A percentile compares a stretch with the other conserved stretches of the same genome.
Conservation (phyloP, 2,113 vertebrate genomes). For the Salvelinus sp. region DNA sequence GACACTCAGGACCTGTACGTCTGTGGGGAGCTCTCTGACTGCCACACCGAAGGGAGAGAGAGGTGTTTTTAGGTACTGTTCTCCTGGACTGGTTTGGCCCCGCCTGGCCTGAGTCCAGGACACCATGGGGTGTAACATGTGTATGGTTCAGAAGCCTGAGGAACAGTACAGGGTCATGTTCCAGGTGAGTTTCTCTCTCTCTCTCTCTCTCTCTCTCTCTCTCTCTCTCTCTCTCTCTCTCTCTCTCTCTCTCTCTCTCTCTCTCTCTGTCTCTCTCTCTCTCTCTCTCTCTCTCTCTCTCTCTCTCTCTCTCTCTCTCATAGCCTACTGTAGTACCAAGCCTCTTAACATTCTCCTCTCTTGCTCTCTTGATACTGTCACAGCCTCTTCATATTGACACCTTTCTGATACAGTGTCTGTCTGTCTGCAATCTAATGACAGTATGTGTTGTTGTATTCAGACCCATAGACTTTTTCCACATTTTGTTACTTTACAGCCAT, state of each 20-base stretch:
- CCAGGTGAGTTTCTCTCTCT: conserved; percentile 77
- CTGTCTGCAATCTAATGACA: background rate
- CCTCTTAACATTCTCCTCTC: conserved; percentile 1
- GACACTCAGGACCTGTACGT: conserved; percentile 22
- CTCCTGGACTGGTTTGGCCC: conserved; percentile 18
- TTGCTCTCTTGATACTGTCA: conserved; percentile 3
- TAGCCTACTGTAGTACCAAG: too few species aligned
- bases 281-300: background rate
- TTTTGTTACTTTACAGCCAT: too few species aligned
- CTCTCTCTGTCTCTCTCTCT: too few species aligned
- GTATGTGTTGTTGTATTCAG: too few species aligned
- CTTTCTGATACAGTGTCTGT: too few species aligned
- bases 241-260: too few species aligned
- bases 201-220: too few species aligned
- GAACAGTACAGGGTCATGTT: conserved; percentile 92
- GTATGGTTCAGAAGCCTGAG: conserved; percentile 88
- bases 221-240: too few species aligned
- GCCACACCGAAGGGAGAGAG: conserved; percentile 58
- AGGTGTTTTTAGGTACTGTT: conserved; percentile 43
- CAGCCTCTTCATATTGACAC: too few species aligned
- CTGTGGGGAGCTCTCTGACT: conserved; percentile 62
- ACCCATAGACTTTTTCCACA: too few species aligned
- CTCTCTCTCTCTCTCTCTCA: background rate
- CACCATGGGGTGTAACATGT: conserved; percentile 93
- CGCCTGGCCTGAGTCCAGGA: background rate